phyloP scores from a whole-genome alignment of 2,888 invertebrate genomes.

The Asteroscopus sphinx region DNA sequence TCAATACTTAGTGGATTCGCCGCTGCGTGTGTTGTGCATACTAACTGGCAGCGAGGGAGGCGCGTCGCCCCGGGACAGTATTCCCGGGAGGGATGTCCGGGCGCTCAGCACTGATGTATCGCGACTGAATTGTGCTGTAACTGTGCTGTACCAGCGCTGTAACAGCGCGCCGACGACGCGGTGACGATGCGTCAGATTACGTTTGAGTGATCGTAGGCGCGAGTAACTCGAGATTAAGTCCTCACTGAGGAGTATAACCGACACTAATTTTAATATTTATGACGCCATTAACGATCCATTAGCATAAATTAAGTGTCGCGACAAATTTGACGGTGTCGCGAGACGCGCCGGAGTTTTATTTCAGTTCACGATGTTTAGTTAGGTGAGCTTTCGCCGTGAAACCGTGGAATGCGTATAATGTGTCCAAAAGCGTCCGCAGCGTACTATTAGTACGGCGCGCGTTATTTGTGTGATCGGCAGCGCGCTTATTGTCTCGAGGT shows the following conservation, averaged over 20 bases:
- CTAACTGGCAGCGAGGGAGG: conserved; percentile 24
- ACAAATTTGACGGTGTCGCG: conserved; percentile 73
- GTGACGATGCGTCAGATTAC: conserved; percentile 15
- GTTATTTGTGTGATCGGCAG: conserved; percentile 52
- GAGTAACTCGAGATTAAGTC: conserved; percentile 33
- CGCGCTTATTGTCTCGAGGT: conserved; percentile 55
- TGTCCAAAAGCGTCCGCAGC: conserved; percentile 56
- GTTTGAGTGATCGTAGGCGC: conserved; percentile 19
- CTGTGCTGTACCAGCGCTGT: background rate
- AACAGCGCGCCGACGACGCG: too few relatives aligned
- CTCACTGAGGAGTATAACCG: conserved; percentile 57
- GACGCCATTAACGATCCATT: conserved; percentile 80
- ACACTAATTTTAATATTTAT: conserved; percentile 74
- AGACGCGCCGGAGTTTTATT: conserved; percentile 63
- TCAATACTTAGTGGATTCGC: conserved; percentile 56
- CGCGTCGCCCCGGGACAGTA: background rate
- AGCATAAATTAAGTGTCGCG: conserved; percentile 81
- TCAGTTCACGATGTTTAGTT: conserved; percentile 69
- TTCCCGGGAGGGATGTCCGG: conserved; percentile 16
- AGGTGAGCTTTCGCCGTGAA: conserved; percentile 61
- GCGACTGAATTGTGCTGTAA: conserved; percentile 13
- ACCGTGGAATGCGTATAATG: conserved; percentile 72
- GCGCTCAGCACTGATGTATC: conserved; percentile 24
- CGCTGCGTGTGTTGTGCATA: conserved; percentile 49
- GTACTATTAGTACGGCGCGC: conserved; percentile 45